Evolutionary conservation across 2,113 vertebrate species (phyloP), one percentile per base, ranked within the genome.

Genomic region (Dipodomys stephensi): DNA sequence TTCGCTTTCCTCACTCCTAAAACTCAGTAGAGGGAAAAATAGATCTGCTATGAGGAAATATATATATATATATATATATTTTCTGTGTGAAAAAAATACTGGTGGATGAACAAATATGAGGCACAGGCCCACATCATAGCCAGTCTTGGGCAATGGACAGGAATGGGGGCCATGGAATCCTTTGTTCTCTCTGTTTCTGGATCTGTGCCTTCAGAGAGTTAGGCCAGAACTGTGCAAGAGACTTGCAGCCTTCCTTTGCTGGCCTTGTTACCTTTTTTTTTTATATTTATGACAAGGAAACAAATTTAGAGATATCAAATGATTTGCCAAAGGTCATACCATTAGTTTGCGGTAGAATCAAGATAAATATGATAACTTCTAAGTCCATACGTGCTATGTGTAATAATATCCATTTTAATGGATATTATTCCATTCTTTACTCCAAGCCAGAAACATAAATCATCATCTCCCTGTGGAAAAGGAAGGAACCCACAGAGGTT

Each of bases 261-360:
- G 9, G 68, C 6, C 10, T 7, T 16, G 23, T 20, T 46, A 46
- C 16, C 22, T 39, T 92, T n/a, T 10, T 53, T 53, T 53, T 39
- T 39, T 39, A 39, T n/a, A 83, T 79, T 91, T 65, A 84, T 85
- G 73, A 67, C 9, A 79, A 79, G 15, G 30, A 92, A 93, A 57
- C 6, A 71, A 64, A 16, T 16, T 88, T 69, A 73, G 44, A 60
- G 20, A 79, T 35, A 3, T 79, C 57, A 64, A 39, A 28, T 62
- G 60, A 84, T 93, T 44, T 73, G 62, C 46, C 32, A 13, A 69
- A 90, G 30, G 79, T 86, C 76, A 83, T 4, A 23, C 7, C 32
- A 25, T 18, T 74, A 53, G 60, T 81, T 86, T 23, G 20, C 4
- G 25, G 44, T 7, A 83, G 67, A 64, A 44, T 39, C 15, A 65